phyloP scores from a whole-genome alignment of 2,888 invertebrate species.

The Oxyteleia sp. region DNA sequence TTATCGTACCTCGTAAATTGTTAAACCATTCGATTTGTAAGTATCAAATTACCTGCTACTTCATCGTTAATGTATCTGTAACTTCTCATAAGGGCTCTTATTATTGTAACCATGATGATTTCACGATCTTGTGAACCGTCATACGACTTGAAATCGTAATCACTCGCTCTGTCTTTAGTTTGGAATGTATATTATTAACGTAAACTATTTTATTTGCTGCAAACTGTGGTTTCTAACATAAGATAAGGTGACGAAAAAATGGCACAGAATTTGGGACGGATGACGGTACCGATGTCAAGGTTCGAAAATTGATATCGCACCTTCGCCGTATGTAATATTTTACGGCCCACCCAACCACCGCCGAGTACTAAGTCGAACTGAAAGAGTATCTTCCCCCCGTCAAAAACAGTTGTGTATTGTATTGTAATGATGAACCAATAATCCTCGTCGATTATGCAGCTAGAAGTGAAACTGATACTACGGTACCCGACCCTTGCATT shows the following conservation, averaged over 20 bases:
- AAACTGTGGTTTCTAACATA: neutral
- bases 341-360: slow-evolving; percentile 80
- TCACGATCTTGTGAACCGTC: slow-evolving; percentile 28
- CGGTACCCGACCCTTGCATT: too few relatives aligned
- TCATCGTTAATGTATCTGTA: slow-evolving; percentile 82
- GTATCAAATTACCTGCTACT: slow-evolving; percentile 79
- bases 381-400: slow-evolving; percentile 68
- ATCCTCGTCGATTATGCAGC: slow-evolving; percentile 58
- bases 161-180: slow-evolving; percentile 11
- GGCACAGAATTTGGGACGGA: slow-evolving; percentile 19
- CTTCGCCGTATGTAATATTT: slow-evolving; percentile 42
- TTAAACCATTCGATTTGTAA: neutral
- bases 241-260: neutral
- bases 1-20: neutral
- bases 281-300: neutral
- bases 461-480: slow-evolving; percentile 17
- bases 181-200: neutral
- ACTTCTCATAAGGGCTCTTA: slow-evolving; percentile 76
- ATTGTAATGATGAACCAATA: slow-evolving; percentile 71
- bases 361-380: slow-evolving; percentile 79
- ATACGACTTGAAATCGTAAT: slow-evolving; percentile 40
- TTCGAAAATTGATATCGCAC: slow-evolving; percentile 1
- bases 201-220: neutral
- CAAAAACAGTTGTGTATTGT: slow-evolving; percentile 70
- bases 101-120: slow-evolving; percentile 80